Evolutionary conservation across 1,140 invertebrate genomes (phyloP).

Genomic region (Dendrolimus kikuchii): DNA sequence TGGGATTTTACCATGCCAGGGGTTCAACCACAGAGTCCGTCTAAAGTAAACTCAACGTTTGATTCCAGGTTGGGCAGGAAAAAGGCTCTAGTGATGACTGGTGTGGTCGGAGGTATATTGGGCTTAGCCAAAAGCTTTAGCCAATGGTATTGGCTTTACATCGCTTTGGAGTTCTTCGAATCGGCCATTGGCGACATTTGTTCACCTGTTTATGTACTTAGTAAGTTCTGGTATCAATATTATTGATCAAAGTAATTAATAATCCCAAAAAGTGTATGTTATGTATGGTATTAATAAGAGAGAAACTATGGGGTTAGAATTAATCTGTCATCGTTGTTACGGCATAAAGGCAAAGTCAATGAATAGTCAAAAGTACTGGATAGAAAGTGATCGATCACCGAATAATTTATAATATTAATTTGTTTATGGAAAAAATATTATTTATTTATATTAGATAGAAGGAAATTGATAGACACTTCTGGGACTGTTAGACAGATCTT

Average conservation of each 20-base stretch:
- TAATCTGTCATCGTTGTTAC: too few relatives aligned
- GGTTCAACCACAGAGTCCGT: background rate
- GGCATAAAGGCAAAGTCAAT: too few relatives aligned
- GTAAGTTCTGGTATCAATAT: conserved; percentile 9
- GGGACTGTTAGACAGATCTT: too few relatives aligned
- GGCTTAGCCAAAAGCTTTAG: conserved; percentile 15
- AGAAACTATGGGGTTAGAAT: too few relatives aligned
- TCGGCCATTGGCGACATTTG: conserved; percentile 12
- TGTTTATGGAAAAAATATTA: too few relatives aligned
- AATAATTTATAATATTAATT: too few relatives aligned
- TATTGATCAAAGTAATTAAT: background rate
- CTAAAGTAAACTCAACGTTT: background rate
- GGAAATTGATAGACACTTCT: too few relatives aligned
- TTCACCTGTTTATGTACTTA: conserved; percentile 19
- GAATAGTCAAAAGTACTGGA: too few relatives aligned
- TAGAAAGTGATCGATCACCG: too few relatives aligned
- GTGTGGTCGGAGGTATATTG: conserved; percentile 8
- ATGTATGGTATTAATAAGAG: too few relatives aligned
- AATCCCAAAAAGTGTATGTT: too few relatives aligned
- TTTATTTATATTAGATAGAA: too few relatives aligned
- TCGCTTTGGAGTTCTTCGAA: conserved; percentile 17
- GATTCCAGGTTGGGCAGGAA: conserved; percentile 19
- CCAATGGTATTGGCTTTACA: conserved; percentile 14
- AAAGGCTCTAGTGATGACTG: conserved; percentile 12
- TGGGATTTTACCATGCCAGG: background rate